A percentile compares a stretch with the other conserved stretches of the same genome.
phyloP scores from a whole-genome alignment of 2,113 vertebrate genomes.

The Brevimyrus niger region DNA sequence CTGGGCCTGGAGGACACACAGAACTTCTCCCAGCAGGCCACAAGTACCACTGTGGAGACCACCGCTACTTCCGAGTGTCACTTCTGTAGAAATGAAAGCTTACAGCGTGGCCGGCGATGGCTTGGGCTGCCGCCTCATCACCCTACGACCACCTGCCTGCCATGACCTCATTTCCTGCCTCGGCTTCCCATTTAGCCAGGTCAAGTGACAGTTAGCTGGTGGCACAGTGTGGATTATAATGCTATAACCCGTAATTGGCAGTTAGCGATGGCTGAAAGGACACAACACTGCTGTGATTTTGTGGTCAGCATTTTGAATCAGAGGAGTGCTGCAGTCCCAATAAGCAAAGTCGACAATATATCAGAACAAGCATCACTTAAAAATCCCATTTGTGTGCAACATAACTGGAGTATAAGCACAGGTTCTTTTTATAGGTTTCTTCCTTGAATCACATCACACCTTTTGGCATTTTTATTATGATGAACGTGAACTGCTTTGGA shows the following conservation, averaged over 20 bases:
- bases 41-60: not conserved
- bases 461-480: not conserved
- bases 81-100: not conserved
- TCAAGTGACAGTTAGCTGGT: not conserved
- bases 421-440: not conserved
- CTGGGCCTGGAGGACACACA: constrained; percentile 18
- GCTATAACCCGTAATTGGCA: not conserved
- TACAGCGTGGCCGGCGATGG: not conserved
- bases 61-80: not conserved
- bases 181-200: not conserved
- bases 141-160: not conserved
- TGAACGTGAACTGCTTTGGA: not conserved
- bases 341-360: not conserved
- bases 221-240: not conserved
- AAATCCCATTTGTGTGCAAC: not conserved
- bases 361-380: not conserved
- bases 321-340: not conserved
- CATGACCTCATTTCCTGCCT: not conserved
- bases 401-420: not conserved
- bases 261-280: not conserved
- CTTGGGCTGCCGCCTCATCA: not conserved
- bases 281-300: not conserved
- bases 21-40: not conserved
- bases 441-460: not conserved
- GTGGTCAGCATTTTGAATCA: not conserved